Evolutionary conservation across 1,140 invertebrate genomes (phyloP).

Genomic region (Latrodectus geometricus): DNA sequence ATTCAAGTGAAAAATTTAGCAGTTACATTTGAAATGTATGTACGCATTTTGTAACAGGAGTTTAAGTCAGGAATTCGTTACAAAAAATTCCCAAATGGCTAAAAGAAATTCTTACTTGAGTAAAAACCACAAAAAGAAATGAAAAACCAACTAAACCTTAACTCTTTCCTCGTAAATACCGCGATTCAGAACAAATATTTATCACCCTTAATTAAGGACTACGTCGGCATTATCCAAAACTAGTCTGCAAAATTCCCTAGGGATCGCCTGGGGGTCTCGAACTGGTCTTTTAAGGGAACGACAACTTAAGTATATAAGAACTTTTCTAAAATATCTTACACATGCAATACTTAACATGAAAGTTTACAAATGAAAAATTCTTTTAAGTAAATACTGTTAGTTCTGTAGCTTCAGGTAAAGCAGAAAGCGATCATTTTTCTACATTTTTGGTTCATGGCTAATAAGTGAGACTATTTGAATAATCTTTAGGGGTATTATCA

Average conservation of each 20-base stretch:
- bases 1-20: too few species aligned
- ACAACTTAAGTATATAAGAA: conserved; percentile 14
- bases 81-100: too few species aligned
- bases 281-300: conserved; percentile 23
- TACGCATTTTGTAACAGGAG: too few species aligned
- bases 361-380: neutral
- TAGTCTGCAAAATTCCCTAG: conserved; percentile 23
- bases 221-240: conserved; percentile 43
- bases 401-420: conserved; percentile 18
- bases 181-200: conserved; percentile 48
- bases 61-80: too few species aligned
- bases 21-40: too few species aligned
- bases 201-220: conserved; percentile 48
- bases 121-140: too few species aligned
- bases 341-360: neutral
- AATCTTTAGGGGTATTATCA: too few species aligned
- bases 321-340: conserved; percentile 32
- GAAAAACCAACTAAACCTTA: too few species aligned
- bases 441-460: conserved; percentile 6
- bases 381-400: conserved; percentile 32
- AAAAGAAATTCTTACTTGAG: too few species aligned
- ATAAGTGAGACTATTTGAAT: neutral
- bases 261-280: conserved; percentile 1
- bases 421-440: conserved; percentile 6
- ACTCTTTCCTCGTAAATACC: too few species aligned